Evolutionary conservation across 2,888 invertebrate genomes (phyloP), one percentile per base, ranked within the genome.

Genomic region (Trichopoda pennipes): DNA sequence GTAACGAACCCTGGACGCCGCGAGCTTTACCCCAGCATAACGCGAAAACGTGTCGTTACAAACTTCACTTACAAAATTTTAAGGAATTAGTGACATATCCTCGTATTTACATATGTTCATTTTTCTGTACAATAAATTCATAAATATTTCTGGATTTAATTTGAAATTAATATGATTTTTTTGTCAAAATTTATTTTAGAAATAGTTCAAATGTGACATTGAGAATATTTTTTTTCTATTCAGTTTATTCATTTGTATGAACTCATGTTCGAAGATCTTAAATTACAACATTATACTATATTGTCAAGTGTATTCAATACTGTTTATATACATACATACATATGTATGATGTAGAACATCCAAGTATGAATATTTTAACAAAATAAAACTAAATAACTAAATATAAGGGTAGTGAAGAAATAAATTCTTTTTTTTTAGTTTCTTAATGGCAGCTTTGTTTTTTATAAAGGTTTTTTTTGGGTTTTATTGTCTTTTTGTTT

Each of bases 271-370:
- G 38, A 12, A 10, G 12, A 75, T 79, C 23, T 58, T 76, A 75
- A 75, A 76, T 79, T 72, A 76, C 75, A 70, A 78, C 72, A 61
- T 72, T 79, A 79, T 68, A 72, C 75, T 44, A 70, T 68, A 82
- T 82, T 75, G 76, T 73, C 56, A 72, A 72, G 72, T 70, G 72
- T 68, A 68, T 82, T 61, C 66, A 68, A 66, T 66, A 38, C 53
- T 66, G 70, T 64, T 21, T 49, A 72, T 47, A 47, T 16, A 16
- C 32, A 53, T n/a, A 35, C 3, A 35, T 35, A 42, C 32, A 17
- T 44, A 2, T 28, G 28, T 28, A 28, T 28, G 28, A 51, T 35
- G 12, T 47, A 16, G n/a, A 8, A 47, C 14, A 44, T 47, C 14
- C 32, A 56, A 7, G 8, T 28, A 58, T 16, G 6, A 32, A n/a